Percentiles rank a stretch among this genome's conserved stretches.
phyloP scores from a whole-genome alignment of 2,113 vertebrate species.

The Panthera uncia region DNA sequence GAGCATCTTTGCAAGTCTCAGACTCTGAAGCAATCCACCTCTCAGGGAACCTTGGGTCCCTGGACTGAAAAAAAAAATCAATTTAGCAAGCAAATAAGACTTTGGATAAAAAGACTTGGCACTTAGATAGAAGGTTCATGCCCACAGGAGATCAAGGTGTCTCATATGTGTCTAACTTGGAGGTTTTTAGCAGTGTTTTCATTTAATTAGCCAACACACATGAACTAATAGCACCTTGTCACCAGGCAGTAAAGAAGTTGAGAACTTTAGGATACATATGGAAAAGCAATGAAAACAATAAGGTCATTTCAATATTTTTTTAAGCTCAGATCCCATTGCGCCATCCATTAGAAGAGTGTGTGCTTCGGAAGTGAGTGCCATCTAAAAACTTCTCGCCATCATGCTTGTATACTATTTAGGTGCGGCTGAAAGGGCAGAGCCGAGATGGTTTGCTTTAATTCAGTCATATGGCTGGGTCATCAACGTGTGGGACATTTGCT shows the following conservation, averaged over 20 bases:
- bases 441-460: background rate
- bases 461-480: background rate
- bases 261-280: background rate
- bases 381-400: background rate
- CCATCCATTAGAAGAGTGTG: background rate
- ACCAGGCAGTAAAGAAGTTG: background rate
- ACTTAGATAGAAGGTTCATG: background rate
- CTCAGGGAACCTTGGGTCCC: background rate
- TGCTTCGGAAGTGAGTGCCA: background rate
- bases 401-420: background rate
- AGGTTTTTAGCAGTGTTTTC: background rate
- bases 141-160: background rate
- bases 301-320: background rate
- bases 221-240: constrained; percentile 16
- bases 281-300: background rate
- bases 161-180: background rate
- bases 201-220: background rate
- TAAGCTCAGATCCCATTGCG: background rate
- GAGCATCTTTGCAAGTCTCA: background rate
- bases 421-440: background rate
- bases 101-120: background rate
- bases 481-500: background rate
- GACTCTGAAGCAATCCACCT: background rate
- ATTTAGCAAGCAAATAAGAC: background rate
- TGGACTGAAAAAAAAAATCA: background rate